Conservation (phyloP, 2,797 vertebrate genomes). For the Pantherophis vulpinus region DNA sequence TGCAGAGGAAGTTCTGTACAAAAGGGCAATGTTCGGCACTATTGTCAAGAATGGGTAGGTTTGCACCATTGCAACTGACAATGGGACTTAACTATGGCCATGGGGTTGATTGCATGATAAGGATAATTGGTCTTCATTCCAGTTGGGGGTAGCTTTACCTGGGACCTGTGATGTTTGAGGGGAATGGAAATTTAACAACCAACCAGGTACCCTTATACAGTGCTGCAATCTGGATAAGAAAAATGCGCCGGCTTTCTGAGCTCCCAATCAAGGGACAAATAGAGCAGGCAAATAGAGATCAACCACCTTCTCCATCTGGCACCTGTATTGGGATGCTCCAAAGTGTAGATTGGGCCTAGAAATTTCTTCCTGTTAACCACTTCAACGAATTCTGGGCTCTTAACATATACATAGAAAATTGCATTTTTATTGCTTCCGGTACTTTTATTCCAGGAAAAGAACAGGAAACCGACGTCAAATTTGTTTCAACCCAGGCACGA, state of each 20-base stretch:
- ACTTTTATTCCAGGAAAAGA: background rate
- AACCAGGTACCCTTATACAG: background rate
- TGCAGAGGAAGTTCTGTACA: background rate
- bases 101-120: background rate
- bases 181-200: background rate
- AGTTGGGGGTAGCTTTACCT: background rate
- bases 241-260: background rate
- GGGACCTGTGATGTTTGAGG: background rate
- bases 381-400: background rate
- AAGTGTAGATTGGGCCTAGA: background rate
- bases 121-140: background rate
- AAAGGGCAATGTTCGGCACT: background rate
- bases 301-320: background rate
- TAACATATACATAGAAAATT: background rate
- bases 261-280: background rate
- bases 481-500: background rate
- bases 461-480: background rate
- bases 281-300: background rate
- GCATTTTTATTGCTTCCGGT: background rate
- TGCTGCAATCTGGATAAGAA: background rate
- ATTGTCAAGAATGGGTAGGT: background rate
- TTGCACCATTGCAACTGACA: background rate
- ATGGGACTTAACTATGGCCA: background rate
- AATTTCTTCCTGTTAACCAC: background rate
- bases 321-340: background rate